These are phyloP conservation scores for Magallana ariakensis DNA, from an alignment of 1,140 invertebrate genomes.

Conservation along the genomic window DNA sequence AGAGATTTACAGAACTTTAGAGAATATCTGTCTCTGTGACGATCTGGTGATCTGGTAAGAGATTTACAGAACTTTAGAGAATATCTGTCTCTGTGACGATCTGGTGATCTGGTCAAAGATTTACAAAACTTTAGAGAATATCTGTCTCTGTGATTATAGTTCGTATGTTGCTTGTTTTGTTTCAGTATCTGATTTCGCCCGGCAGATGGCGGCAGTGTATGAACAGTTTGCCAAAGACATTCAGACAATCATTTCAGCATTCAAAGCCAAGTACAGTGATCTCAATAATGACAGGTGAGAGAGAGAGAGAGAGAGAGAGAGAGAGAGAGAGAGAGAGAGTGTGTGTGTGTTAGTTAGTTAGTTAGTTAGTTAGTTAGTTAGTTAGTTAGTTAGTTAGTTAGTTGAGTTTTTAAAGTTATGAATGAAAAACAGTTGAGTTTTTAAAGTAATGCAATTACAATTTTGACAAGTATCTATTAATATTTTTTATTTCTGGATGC, in stretches of 20 bases:
- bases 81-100: too few relatives aligned
- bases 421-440: too few relatives aligned
- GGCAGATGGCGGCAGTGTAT: slow-evolving; percentile 93
- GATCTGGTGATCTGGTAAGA: neutral
- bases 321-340: neutral
- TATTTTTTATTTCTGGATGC: too few relatives aligned
- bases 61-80: neutral
- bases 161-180: slow-evolving; percentile 74
- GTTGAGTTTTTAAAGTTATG: too few relatives aligned
- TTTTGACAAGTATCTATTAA: too few relatives aligned
- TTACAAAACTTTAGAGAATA: neutral
- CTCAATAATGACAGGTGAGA: slow-evolving; percentile 90
- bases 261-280: slow-evolving; percentile 91
- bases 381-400: too few relatives aligned
- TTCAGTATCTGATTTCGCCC: slow-evolving; percentile 96
- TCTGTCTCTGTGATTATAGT: neutral
- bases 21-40: too few relatives aligned
- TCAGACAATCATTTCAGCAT: slow-evolving; percentile 92
- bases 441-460: too few relatives aligned
- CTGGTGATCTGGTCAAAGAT: neutral
- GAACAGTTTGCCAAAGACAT: slow-evolving; percentile 95
- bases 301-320: neutral
- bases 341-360: too few relatives aligned
- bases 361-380: too few relatives aligned
- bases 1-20: neutral